phyloP scores from a whole-genome alignment of 2,888 invertebrate genomes.

The Torymus tubicola region DNA sequence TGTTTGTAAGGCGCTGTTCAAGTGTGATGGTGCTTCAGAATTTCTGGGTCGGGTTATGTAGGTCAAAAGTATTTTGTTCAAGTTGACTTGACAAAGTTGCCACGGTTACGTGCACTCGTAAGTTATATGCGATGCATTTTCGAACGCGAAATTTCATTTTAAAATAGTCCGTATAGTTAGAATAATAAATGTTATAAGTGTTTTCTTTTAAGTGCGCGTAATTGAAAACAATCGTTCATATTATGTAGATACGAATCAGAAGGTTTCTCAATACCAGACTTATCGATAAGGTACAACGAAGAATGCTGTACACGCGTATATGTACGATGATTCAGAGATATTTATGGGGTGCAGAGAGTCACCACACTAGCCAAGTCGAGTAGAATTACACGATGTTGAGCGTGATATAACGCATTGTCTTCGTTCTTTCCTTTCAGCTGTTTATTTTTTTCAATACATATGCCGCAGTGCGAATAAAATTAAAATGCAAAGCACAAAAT shows the following conservation, averaged over 20 bases:
- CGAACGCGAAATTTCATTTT: too few relatives aligned
- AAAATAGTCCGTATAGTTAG: too few relatives aligned
- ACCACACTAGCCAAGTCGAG: constrained; percentile 65
- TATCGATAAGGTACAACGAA: constrained; percentile 46
- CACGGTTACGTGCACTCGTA: too few relatives aligned
- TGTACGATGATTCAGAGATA: constrained; percentile 71
- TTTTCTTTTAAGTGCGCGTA: too few relatives aligned
- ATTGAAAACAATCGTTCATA: neutral
- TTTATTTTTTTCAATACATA: neutral
- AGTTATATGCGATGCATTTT: too few relatives aligned
- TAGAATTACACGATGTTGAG: constrained; percentile 71
- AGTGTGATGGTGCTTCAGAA: constrained; percentile 9
- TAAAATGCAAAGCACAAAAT: too few relatives aligned
- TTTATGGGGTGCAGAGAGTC: constrained; percentile 71
- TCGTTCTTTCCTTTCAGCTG: constrained; percentile 2
- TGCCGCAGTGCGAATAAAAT: too few relatives aligned
- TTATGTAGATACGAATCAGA: constrained; percentile 27
- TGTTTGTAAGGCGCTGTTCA: neutral
- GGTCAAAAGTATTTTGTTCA: too few relatives aligned
- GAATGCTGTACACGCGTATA: constrained; percentile 52
- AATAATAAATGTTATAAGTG: too few relatives aligned
- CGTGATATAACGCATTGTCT: constrained; percentile 67
- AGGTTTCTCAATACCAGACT: constrained; percentile 32
- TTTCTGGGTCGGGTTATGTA: constrained; percentile 8
- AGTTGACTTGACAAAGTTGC: too few relatives aligned